A percentile compares a stretch with the other conserved stretches of the same genome.
These are phyloP conservation scores for Narcine bancroftii DNA, from an alignment of 2,113 vertebrate genomes.

Conservation along the genomic window DNA sequence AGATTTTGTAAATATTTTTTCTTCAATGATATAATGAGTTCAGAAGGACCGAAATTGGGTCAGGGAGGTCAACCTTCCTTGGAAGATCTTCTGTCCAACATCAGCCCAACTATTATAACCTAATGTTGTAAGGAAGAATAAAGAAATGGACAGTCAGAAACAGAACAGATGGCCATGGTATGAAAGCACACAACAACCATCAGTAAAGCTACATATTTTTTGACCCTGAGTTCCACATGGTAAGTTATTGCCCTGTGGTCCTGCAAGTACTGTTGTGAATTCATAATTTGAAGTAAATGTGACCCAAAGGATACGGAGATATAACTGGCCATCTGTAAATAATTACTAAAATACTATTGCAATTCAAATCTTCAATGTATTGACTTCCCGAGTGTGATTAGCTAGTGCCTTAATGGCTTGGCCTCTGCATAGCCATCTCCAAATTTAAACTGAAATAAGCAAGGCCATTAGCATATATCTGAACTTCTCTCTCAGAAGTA, in stretches of 20 bases:
- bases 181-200: background rate
- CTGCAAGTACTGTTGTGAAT: background rate
- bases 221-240: background rate
- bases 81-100: background rate
- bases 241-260: conserved; percentile 23
- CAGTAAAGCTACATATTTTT: background rate
- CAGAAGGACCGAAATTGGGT: background rate
- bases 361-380: background rate
- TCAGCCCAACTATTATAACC: background rate
- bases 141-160: background rate
- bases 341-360: conserved; percentile 24
- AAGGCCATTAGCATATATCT: background rate
- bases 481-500: background rate
- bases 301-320: conserved; percentile 17
- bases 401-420: background rate
- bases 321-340: conserved; percentile 24
- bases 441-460: background rate
- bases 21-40: background rate
- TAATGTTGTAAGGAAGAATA: background rate
- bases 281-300: background rate
- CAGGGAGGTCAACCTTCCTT: background rate
- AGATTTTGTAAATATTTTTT: background rate
- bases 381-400: background rate
- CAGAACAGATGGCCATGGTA: background rate
- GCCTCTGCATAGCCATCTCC: background rate